phyloP scores from a whole-genome alignment of 2,888 invertebrate species.

The Drosophila suboccidentalis region DNA sequence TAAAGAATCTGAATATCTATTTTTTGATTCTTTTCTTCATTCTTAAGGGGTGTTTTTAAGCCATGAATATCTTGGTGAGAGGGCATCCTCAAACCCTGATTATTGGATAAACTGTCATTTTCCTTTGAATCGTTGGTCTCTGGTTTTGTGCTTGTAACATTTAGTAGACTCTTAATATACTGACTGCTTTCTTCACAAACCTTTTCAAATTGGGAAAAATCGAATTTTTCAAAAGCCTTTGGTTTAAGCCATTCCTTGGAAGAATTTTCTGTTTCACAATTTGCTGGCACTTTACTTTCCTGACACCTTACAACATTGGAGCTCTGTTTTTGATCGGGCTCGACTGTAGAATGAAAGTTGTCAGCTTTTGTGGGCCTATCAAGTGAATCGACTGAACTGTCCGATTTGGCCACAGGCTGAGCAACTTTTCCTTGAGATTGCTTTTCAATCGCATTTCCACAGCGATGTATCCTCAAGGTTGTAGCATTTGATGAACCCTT shows the following conservation, averaged over 20 bases:
- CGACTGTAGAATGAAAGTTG: neutral
- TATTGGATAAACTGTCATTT: neutral
- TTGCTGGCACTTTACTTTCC: neutral
- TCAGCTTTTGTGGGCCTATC: neutral
- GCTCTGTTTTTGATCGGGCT: neutral
- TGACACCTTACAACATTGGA: neutral
- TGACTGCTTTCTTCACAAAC: slow-evolving; percentile 1
- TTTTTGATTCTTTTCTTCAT: neutral
- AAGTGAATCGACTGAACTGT: neutral
- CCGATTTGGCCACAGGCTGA: neutral
- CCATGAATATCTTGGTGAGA: slow-evolving; percentile 1
- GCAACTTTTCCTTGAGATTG: slow-evolving; percentile 1
- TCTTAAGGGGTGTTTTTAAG: neutral
- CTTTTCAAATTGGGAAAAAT: slow-evolving; percentile 3
- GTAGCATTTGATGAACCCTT: neutral
- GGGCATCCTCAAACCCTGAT: neutral
- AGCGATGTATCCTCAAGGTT: slow-evolving; percentile 6
- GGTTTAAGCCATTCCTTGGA: neutral
- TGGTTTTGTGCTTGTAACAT: neutral
- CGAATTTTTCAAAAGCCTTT: neutral
- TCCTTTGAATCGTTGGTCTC: neutral
- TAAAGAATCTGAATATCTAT: neutral
- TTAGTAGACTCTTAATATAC: neutral
- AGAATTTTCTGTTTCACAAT: neutral
- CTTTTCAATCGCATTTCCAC: neutral